Percentiles rank a stretch among this genome's conserved stretches.
Conservation (phyloP, 2,797 vertebrate species). For the Sarcoramphus papa region DNA sequence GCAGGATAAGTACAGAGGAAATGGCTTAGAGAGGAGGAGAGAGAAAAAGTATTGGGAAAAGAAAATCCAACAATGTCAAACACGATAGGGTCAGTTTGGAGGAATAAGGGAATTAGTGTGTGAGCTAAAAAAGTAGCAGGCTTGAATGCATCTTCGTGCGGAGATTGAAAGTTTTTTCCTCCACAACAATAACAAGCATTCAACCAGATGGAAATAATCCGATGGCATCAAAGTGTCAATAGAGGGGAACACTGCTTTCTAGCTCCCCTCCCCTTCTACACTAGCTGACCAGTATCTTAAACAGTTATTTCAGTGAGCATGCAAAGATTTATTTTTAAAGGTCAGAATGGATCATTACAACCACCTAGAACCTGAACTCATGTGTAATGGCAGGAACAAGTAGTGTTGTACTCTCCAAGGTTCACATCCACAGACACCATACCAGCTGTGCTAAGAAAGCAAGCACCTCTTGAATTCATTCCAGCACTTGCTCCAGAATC, state of each 20-base stretch:
- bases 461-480: not conserved
- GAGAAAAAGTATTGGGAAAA: not conserved
- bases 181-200: not conserved
- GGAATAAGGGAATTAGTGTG: not conserved
- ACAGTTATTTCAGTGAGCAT: not conserved
- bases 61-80: not conserved
- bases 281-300: not conserved
- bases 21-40: not conserved
- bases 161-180: not conserved
- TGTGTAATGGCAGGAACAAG: not conserved
- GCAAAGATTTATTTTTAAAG: not conserved
- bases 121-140: not conserved
- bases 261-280: not conserved
- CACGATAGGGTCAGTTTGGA: not conserved
- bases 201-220: not conserved
- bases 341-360: not conserved
- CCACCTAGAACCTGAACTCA: not conserved
- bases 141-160: not conserved
- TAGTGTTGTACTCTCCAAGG: not conserved
- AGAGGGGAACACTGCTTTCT: not conserved
- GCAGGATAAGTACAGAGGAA: not conserved
- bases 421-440: not conserved
- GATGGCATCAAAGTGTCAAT: not conserved
- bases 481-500: not conserved
- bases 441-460: not conserved